A percentile compares a stretch with the other conserved stretches of the same genome.
These are phyloP conservation scores for Harpalus rubripes DNA, from an alignment of 2,888 invertebrate species.

Conservation along the genomic window DNA sequence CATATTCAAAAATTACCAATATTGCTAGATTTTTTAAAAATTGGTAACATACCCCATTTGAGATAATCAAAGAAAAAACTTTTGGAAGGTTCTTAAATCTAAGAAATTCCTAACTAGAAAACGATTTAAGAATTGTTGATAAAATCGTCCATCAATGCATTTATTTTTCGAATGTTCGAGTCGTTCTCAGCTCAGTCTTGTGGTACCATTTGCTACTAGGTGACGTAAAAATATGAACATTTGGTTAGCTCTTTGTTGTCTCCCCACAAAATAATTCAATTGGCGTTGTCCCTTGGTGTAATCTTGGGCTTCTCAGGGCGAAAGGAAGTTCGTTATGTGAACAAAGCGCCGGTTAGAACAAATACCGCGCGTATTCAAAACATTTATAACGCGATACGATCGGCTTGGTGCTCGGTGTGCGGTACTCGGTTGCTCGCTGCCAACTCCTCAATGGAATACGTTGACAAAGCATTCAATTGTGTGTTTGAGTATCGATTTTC, in stretches of 20 bases:
- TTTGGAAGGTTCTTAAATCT: too few species aligned
- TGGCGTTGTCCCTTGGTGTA: conserved; percentile 43
- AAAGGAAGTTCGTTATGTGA: conserved; percentile 62
- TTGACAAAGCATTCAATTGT: conserved; percentile 64
- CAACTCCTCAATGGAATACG: conserved; percentile 56
- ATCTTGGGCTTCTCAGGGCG: conserved; percentile 47
- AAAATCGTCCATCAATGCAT: too few species aligned
- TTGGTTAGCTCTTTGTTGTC: conserved; percentile 39
- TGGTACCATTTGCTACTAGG: too few species aligned
- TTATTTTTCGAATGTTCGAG: too few species aligned
- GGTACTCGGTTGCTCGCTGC: neutral
- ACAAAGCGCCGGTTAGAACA: conserved; percentile 62
- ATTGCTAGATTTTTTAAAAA: too few species aligned
- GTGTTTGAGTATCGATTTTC: conserved; percentile 62
- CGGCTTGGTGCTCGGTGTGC: neutral
- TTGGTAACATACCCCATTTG: too few species aligned
- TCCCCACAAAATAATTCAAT: conserved; percentile 42
- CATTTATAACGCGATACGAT: conserved; percentile 65
- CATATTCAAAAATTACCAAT: too few species aligned
- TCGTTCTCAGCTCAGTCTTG: too few species aligned
- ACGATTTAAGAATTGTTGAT: too few species aligned
- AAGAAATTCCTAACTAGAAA: too few species aligned
- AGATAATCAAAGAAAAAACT: too few species aligned
- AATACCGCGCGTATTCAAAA: conserved; percentile 64
- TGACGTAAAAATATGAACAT: conserved; percentile 25